Percentiles rank a stretch among this genome's conserved stretches.
phyloP scores from a whole-genome alignment of 2,113 vertebrate genomes.

The Neolamprologus brichardi region DNA sequence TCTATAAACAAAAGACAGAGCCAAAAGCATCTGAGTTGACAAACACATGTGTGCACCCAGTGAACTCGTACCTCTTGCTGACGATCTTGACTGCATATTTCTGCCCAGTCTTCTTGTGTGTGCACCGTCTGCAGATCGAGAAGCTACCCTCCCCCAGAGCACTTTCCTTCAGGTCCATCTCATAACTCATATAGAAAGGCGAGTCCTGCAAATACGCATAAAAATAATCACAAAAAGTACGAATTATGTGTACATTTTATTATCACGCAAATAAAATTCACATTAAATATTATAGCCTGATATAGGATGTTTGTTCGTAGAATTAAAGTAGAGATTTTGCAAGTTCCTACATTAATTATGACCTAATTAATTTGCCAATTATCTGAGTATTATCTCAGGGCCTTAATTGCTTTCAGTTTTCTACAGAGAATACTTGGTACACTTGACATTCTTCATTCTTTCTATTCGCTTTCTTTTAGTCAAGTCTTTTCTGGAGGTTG shows the following conservation, averaged over 20 bases:
- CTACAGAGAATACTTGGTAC: background rate
- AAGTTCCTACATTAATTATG: background rate
- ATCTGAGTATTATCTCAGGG: background rate
- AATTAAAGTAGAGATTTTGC: background rate
- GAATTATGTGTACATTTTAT: background rate
- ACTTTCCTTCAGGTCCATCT: constrained; percentile 90
- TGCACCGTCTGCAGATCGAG: constrained; percentile 94
- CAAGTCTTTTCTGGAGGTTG: background rate
- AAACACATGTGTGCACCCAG: background rate
- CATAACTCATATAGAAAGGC: constrained; percentile 93
- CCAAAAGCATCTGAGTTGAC: background rate
- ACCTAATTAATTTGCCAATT: background rate
- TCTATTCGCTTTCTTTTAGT: background rate
- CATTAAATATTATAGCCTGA: background rate
- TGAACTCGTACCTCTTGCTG: constrained; percentile 87
- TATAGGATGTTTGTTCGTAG: background rate
- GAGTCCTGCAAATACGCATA: constrained; percentile 79
- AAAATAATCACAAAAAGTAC: background rate
- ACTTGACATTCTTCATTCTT: background rate
- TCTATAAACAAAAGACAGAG: background rate
- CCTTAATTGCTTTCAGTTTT: background rate
- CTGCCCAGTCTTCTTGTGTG: constrained; percentile 90
- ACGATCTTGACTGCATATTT: constrained; percentile 96
- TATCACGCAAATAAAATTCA: background rate
- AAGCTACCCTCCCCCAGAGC: constrained; percentile 95